These are phyloP conservation scores for Dolichoris vasculosae DNA, from an alignment of 1,140 invertebrate species.

Conservation along the genomic window DNA sequence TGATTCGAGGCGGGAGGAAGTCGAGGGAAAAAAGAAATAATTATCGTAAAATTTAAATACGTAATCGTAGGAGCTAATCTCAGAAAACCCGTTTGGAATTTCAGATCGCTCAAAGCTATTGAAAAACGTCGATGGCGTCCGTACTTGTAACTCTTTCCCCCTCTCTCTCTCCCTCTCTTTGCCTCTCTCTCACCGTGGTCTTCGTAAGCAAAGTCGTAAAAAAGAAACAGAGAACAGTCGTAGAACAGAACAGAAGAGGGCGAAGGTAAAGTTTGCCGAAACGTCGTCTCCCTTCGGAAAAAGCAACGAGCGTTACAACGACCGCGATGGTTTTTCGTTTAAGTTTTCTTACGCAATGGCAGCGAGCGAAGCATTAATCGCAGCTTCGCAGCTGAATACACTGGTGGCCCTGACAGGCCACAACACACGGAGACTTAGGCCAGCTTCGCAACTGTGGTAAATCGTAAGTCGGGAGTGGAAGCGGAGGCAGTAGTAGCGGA, in stretches of 20 bases:
- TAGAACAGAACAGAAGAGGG: neutral
- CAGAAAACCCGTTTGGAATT: conserved; percentile 8
- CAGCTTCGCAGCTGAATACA: neutral
- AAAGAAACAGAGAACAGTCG: too few relatives aligned
- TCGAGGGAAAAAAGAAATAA: too few relatives aligned
- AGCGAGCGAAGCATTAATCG: conserved; percentile 1
- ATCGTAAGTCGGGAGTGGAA: conserved; percentile 8
- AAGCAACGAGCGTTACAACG: neutral
- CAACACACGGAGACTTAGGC: too few relatives aligned
- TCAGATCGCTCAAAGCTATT: neutral
- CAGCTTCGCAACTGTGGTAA: neutral
- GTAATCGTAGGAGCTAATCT: neutral
- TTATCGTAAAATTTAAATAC: neutral
- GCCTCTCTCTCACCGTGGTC: too few relatives aligned
- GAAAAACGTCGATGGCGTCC: too few relatives aligned
- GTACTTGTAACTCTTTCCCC: too few relatives aligned
- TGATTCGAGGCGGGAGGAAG: too few relatives aligned
- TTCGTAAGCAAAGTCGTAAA: neutral
- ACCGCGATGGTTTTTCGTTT: neutral
- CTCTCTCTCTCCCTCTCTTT: too few relatives aligned
- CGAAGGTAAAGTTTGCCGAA: neutral
- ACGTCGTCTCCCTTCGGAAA: neutral
- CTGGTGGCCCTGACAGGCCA: neutral
- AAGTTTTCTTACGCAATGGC: neutral
- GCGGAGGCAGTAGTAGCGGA: too few relatives aligned